Evolutionary conservation across 2,888 invertebrate genomes (phyloP).

Genomic region (Chloroclysta siterata): DNA sequence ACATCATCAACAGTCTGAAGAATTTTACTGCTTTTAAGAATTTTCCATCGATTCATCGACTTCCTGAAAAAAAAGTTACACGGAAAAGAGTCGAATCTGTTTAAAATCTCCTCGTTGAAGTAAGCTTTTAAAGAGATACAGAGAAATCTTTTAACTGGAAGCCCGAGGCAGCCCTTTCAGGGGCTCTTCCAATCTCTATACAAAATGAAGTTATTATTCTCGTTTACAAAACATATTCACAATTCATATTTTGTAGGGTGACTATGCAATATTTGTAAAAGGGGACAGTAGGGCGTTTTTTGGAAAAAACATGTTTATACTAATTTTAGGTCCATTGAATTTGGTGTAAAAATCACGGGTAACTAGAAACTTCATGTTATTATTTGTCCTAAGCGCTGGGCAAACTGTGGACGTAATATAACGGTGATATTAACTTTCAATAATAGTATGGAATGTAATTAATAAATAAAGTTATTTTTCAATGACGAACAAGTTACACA

Average conservation of each 20-base stretch:
- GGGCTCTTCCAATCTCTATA: slow-evolving; percentile 27
- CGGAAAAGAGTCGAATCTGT: background rate
- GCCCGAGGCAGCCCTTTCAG: slow-evolving; percentile 28
- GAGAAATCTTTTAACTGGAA: slow-evolving; percentile 9
- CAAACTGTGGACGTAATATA: too few species aligned
- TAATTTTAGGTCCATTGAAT: too few species aligned
- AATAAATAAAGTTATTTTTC: background rate
- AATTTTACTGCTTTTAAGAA: background rate
- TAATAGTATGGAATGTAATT: too few species aligned
- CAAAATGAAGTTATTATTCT: slow-evolving; percentile 48
- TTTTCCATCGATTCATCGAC: too few species aligned
- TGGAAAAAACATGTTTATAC: background rate
- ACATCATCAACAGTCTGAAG: background rate
- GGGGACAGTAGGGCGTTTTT: background rate
- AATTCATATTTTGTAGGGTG: slow-evolving; percentile 34
- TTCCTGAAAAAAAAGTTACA: background rate
- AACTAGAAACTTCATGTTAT: too few species aligned
- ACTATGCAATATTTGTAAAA: slow-evolving; percentile 4
- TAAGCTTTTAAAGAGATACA: slow-evolving; percentile 8
- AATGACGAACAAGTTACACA: background rate
- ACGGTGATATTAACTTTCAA: too few species aligned
- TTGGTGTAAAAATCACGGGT: too few species aligned
- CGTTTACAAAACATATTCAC: slow-evolving; percentile 38
- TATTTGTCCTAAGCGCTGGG: too few species aligned
- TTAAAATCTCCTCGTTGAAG: background rate